phyloP scores from a whole-genome alignment of 2,888 invertebrate species.

The Aphrophora alni region DNA sequence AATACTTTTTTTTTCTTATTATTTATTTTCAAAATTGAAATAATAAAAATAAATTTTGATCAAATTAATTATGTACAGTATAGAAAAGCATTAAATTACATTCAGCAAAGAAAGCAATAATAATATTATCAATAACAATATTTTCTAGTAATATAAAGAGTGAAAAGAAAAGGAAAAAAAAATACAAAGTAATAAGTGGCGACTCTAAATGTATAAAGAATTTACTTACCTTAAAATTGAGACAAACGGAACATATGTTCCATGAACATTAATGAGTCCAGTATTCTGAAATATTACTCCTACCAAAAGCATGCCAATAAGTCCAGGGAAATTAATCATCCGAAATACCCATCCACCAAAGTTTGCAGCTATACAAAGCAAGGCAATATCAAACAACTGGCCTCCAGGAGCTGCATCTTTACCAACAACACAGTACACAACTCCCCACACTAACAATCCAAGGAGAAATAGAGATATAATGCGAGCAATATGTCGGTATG shows the following conservation, averaged over 20 bases:
- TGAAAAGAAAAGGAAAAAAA: too few relatives aligned
- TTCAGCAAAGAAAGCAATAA: too few relatives aligned
- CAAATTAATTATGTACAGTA: too few relatives aligned
- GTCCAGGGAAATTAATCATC: conserved; percentile 79
- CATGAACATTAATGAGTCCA: conserved; percentile 74
- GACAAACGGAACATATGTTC: conserved; percentile 69
- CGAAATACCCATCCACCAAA: conserved; percentile 84
- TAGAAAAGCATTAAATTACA: too few relatives aligned
- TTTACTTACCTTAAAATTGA: conserved; percentile 72
- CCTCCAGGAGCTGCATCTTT: conserved; percentile 83
- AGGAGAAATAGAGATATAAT: conserved; percentile 74
- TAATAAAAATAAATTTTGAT: too few relatives aligned
- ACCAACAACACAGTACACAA: conserved; percentile 77
- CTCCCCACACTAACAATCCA: conserved; percentile 77
- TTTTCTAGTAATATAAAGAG: too few relatives aligned
- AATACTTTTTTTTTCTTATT: too few relatives aligned
- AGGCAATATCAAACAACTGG: conserved; percentile 77
- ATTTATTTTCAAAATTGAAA: too few relatives aligned
- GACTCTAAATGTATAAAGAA: too few relatives aligned
- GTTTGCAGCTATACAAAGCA: conserved; percentile 76
- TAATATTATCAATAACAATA: too few relatives aligned
- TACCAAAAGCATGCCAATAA: conserved; percentile 86
- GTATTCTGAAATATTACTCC: conserved; percentile 79
- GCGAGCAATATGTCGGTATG: conserved; percentile 83
- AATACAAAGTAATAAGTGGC: too few relatives aligned